Percentiles rank a stretch among this genome's conserved stretches.
Evolutionary conservation across 2,797 vertebrate species (phyloP).

Genomic region (Platalea minor): DNA sequence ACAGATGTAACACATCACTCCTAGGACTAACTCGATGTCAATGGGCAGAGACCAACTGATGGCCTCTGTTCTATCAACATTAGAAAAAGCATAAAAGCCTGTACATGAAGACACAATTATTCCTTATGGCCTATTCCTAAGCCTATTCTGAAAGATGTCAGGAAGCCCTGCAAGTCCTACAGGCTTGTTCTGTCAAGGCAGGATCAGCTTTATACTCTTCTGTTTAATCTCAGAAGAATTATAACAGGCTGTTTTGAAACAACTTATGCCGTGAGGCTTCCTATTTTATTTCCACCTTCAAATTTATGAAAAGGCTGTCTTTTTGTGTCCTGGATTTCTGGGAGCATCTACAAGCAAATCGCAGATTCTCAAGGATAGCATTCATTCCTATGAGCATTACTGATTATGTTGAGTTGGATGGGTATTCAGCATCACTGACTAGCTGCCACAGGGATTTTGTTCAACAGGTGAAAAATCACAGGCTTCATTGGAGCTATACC

Average conservation of each 20-base stretch:
- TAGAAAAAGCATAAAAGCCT: background rate
- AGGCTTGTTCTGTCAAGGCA: background rate
- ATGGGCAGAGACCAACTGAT: background rate
- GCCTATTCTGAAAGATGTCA: background rate
- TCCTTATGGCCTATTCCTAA: background rate
- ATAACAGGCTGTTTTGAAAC: background rate
- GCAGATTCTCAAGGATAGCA: background rate
- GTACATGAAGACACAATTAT: background rate
- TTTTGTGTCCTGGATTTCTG: background rate
- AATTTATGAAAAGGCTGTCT: background rate
- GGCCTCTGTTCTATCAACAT: background rate
- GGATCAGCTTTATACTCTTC: background rate
- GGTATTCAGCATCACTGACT: background rate
- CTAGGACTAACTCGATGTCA: background rate
- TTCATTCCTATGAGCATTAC: background rate
- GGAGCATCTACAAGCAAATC: background rate
- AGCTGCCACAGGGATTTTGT: background rate
- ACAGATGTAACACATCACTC: slow-evolving; percentile 10
- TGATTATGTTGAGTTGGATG: background rate
- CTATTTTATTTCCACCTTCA: background rate
- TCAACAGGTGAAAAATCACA: background rate
- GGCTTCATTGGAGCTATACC: background rate
- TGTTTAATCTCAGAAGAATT: background rate
- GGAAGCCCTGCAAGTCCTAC: background rate
- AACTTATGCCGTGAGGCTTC: background rate